Evolutionary conservation across 2,113 vertebrate species (phyloP).

Genomic region (Alosa alosa): DNA sequence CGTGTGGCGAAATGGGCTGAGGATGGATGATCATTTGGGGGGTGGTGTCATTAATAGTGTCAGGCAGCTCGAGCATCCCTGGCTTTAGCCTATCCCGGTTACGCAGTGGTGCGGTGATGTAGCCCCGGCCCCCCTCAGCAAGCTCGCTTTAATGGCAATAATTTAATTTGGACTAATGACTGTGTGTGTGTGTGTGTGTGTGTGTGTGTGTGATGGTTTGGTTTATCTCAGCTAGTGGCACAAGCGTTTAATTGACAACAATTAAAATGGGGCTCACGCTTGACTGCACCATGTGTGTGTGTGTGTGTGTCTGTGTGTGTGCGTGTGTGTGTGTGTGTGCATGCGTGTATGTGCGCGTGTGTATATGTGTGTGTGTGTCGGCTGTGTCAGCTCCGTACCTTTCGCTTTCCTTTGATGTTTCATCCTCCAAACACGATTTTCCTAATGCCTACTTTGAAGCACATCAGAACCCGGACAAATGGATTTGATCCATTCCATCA

Average conservation of each 20-base stretch:
- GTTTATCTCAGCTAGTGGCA: constrained; percentile 30
- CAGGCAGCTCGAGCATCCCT: neutral
- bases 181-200: neutral
- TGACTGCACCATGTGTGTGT: neutral
- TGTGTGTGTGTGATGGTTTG: neutral
- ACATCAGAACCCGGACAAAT: neutral
- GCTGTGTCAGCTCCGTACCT: neutral
- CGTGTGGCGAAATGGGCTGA: neutral
- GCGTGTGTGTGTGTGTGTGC: neutral
- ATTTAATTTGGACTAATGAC: constrained; percentile 38
- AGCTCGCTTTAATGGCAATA: constrained; percentile 32
- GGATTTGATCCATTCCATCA: neutral
- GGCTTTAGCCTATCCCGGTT: constrained; percentile 15
- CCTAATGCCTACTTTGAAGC: neutral
- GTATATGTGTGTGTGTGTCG: neutral
- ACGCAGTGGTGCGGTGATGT: neutral
- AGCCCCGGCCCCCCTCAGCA: constrained; percentile 11
- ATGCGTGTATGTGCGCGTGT: neutral
- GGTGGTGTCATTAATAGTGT: constrained; percentile 26
- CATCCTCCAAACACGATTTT: neutral
- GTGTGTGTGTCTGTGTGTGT: neutral
- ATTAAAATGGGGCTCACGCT: constrained; percentile 23
- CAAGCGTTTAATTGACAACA: constrained; percentile 37
- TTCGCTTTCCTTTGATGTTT: neutral
- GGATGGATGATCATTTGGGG: constrained; percentile 20